Base-by-base conservation (phyloP, 2,888 invertebrate genomes). In the Biston stratarius region DNA sequence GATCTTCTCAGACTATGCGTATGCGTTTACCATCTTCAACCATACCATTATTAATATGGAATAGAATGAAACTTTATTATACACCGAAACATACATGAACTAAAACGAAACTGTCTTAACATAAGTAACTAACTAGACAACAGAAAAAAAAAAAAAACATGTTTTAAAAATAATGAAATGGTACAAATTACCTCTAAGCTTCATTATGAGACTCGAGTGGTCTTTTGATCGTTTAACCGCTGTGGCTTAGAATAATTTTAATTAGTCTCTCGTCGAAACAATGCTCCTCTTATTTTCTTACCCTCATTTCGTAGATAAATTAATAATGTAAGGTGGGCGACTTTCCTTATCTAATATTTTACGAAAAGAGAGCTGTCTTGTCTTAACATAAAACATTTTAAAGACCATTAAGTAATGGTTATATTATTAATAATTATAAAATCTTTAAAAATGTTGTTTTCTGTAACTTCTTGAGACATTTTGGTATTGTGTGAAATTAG, bases 161-260 rank as follows among this genome's bases (percentile, higher is more conserved):
- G 24, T 24, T 24, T 36, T 36, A 47, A 38, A 58, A 34, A 58
- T 58, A 58, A 58, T 58, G 38, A 58, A 58, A 48, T 49, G 49
- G 40, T 40, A 59, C 59, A 49, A 10, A n/a, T 48, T 59, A 49
- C 38, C 40, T 48, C 40, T 59, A 49, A 59, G 59, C 57, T 33
- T n/a, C 52, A 55, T 56, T 45, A 51, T 47, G 34, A 11, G 45
- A 47, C 36, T 45, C 36, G 15, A 61, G 38, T 7, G 61, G 45
- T 47, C 61, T 53, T 60, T 61, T 59, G 61, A 61, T 59, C 64
- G 47, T 48, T 60, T 12, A 55, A 53, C 59, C 64, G 52, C 44
- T 51, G 45, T 48, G 64, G 48, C 64, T 64, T 60, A 60, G 53
- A 55, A 53, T 64, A 60, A 60, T 60, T 48, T 64, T 64, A 64